These are phyloP conservation scores for Cataglyphis livida DNA, from an alignment of 2,888 invertebrate species.

Conservation along the genomic window DNA sequence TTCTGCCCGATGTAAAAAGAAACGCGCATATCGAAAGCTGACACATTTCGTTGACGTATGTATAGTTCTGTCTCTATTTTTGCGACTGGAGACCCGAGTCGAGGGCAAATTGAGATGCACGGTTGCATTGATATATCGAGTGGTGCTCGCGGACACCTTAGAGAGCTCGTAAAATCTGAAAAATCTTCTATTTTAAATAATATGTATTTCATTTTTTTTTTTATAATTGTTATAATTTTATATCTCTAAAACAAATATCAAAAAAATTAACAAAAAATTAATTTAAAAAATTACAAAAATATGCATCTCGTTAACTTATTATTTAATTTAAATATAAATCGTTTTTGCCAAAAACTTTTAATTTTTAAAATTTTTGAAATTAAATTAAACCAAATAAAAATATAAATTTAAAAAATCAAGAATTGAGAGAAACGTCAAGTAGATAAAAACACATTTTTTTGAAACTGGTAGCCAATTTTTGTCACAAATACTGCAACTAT, in stretches of 20 bases:
- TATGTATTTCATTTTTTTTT: background rate
- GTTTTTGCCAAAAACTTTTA: background rate
- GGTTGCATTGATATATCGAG: background rate
- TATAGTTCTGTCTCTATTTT: slow-evolving; percentile 6
- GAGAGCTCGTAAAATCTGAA: background rate
- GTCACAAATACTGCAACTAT: background rate
- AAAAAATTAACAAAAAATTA: no score
- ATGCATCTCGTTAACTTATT: background rate
- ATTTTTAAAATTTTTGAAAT: background rate
- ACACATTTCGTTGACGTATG: slow-evolving; percentile 18
- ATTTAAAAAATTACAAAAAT: background rate
- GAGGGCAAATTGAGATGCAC: background rate
- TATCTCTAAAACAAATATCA: no score
- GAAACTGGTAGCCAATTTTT: background rate
- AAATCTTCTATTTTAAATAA: background rate
- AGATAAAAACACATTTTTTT: background rate
- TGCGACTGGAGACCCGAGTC: no score
- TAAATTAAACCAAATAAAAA: background rate
- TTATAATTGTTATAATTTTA: background rate
- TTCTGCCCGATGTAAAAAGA: background rate
- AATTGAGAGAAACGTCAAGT: background rate
- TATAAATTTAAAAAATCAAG: background rate
- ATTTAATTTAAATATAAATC: background rate
- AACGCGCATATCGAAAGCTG: background rate
- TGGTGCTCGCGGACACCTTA: background rate